These are phyloP conservation scores for Synanthedon tipuliformis DNA, from an alignment of 2,888 invertebrate genomes.

Conservation along the genomic window DNA sequence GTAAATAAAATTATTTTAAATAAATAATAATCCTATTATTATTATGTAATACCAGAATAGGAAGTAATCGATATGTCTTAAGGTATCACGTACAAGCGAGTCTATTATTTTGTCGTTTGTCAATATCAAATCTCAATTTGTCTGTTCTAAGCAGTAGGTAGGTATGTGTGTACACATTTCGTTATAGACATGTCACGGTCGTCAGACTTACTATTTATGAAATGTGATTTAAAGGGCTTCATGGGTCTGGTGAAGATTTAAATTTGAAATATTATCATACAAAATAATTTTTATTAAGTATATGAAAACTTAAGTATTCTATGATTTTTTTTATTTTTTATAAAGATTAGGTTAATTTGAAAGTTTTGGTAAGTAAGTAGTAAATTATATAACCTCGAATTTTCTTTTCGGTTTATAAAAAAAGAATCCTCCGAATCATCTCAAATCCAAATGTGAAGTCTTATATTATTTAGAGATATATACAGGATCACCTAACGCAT, in stretches of 20 bases:
- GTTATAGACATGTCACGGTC: neutral
- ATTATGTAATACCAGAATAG: slow-evolving; percentile 12
- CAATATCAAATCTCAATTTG: slow-evolving; percentile 24
- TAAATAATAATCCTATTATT: neutral
- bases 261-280: too few relatives aligned
- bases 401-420: too few relatives aligned
- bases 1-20: too few relatives aligned
- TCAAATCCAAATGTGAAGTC: too few relatives aligned
- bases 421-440: neutral
- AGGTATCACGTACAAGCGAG: slow-evolving; percentile 22
- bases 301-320: slow-evolving; percentile 2
- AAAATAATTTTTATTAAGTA: neutral
- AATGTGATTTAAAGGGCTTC: too few relatives aligned
- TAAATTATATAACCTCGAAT: too few relatives aligned
- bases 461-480: too few relatives aligned
- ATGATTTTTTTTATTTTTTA: slow-evolving; percentile 1
- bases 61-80: slow-evolving; percentile 29
- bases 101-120: slow-evolving; percentile 31
- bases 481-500: too few relatives aligned
- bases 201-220: too few relatives aligned
- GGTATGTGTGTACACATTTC: slow-evolving; percentile 15
- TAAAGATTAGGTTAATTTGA: slow-evolving; percentile 1
- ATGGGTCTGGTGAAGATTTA: too few relatives aligned
- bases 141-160: slow-evolving; percentile 8
- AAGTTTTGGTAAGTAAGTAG: too few relatives aligned